Base-by-base conservation (phyloP, 1,140 invertebrate species). In the Maniola jurtina region DNA sequence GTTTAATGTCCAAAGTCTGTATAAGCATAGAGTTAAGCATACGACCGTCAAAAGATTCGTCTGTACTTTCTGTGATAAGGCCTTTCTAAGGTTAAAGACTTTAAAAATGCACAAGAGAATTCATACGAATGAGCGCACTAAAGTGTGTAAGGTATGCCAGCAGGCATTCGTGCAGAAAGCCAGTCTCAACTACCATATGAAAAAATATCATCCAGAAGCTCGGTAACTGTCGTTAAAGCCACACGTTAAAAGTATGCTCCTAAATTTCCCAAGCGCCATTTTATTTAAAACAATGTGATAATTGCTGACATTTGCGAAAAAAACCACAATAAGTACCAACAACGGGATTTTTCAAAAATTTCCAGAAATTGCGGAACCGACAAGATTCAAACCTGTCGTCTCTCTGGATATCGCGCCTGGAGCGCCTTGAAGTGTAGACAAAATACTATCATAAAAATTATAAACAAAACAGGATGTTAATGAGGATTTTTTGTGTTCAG, bases 101-200 rank as follows among this genome's bases (percentile, higher is more conserved):
- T 56, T 89, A 45, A 76, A 95, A 75, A 94, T 96, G 55, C 96
- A 97, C 71, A 91, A 94, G 76, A 91, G 94, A 10, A 96, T 96
- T 75, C 96, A 97, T 72, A 95, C 94, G 0, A 94, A 95, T 0
- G 94, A 95, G 60, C 95, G 96, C 72, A 93, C 95, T 6, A 97
- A 94, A 71, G 80, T 93, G 0, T 97, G 96, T 71, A 94, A 95
- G 77, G 92, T 95, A 5, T 97, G 96, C 74, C 94, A 95, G 0
- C 96, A 96, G 84, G 93, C 94, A 14, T 97, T 97, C 71, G 92
- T 92, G 3, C 93, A 93, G 59, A 93, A 93, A 61, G 92, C 92
- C 0, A 92, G 92, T 42, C 67, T 93, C 1, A 86, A 88, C 58
- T 88, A 86, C 64, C 88, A 88, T 16, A 88, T 90, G 88, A 71